Evolutionary conservation across 2,888 invertebrate genomes (phyloP), one percentile per base, ranked within the genome.

Genomic region (Creontiades dilutus): DNA sequence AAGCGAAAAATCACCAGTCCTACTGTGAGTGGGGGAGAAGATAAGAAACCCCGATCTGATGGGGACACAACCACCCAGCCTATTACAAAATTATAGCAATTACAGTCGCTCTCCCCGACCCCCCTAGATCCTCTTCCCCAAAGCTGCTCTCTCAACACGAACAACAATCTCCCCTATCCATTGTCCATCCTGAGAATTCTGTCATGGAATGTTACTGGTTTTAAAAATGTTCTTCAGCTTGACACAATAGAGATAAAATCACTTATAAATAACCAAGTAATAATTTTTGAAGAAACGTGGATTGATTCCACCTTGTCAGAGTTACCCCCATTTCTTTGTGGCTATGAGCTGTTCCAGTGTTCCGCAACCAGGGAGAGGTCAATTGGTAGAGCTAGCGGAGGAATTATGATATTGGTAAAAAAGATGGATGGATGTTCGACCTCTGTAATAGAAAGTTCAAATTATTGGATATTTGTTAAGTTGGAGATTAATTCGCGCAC

Each of bases 191-290:
- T 57, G 16, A 16, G 57, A 16, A n/a, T 57, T 13, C 16, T 57
- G 12, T 57, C 57, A 16, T 57, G 57, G 57, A 16, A 57, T 16
- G 16, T 57, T 13, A 57, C 57, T 13, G 57, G 57, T 16, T 57
- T 57, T n/a, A 57, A 57, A 9, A 57, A n/a, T 57, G 57, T 57
- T 57, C 57, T 57, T 57, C 57, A 57, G 57, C 57, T 57, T 16
- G 57, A 13, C 57, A 57, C 57, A 57, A 57, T 16, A 13, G 57
- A 57, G 57, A 57, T 57, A 57, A 57, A 57, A 4, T 57, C 57
- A 57, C 57, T 57, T 13, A 16, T 57, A 57, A 57, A 57, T 57
- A 57, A 57, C 57, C 4, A 57, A 57, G 57, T 57, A 13, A 57
- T 57, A 9, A 57, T 57, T 57, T 57, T 16, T 57, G 12, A 57